phyloP scores from a whole-genome alignment of 2,888 invertebrate genomes.

The Luperina nickerlii region DNA sequence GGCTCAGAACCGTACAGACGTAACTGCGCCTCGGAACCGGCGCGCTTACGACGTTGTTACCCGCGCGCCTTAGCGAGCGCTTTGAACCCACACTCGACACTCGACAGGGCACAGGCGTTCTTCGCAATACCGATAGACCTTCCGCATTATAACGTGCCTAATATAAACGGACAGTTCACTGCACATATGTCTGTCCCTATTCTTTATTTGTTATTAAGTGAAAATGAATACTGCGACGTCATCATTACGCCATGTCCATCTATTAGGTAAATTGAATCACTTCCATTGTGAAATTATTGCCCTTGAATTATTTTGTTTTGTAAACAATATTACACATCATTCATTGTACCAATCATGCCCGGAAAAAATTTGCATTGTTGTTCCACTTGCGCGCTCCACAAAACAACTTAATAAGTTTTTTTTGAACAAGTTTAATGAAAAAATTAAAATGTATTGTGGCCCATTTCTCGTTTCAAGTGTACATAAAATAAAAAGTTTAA shows the following conservation, averaged over 20 bases:
- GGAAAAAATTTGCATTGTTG: neutral
- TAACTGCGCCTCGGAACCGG: conserved; percentile 72
- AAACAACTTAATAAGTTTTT: neutral
- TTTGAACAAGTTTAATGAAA: conserved; percentile 4
- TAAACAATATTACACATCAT: conserved; percentile 28
- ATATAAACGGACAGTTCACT: conserved; percentile 49
- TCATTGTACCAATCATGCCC: conserved; percentile 13
- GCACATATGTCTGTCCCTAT: conserved; percentile 20
- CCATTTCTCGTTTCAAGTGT: neutral
- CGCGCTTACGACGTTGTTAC: conserved; percentile 73
- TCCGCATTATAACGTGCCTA: conserved; percentile 74
- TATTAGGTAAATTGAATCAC: conserved; percentile 17
- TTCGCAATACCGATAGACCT: conserved; percentile 81
- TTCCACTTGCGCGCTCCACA: neutral
- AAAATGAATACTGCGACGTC: conserved; percentile 13
- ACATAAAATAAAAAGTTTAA: neutral
- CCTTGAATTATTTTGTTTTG: conserved; percentile 34
- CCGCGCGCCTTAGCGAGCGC: conserved; percentile 74
- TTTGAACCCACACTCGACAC: conserved; percentile 82
- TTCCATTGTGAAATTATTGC: conserved; percentile 11
- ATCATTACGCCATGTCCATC: conserved; percentile 4
- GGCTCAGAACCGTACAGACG: conserved; percentile 76
- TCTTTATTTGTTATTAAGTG: conserved; percentile 7
- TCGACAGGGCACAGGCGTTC: conserved; percentile 78
- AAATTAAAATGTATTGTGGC: no score